Evolutionary conservation across 2,888 invertebrate species (phyloP).

Genomic region (Patella caerulea): DNA sequence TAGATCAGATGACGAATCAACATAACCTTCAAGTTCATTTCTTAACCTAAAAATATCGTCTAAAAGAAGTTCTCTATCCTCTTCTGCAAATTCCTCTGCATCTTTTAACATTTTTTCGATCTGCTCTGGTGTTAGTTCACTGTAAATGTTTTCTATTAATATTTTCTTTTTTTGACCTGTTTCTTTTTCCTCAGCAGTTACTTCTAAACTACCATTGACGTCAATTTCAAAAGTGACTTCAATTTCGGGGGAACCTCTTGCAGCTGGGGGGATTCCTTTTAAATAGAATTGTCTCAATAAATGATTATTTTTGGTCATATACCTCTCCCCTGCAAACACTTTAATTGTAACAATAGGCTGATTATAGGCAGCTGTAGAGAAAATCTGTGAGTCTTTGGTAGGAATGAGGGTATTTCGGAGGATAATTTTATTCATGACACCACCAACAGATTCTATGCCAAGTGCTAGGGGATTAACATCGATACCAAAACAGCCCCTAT

Average conservation of each 20-base stretch:
- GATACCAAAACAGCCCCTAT: conserved; percentile 76
- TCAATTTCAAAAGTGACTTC: conserved; percentile 74
- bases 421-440: conserved; percentile 99
- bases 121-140: conserved; percentile 95
- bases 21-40: conserved; percentile 94
- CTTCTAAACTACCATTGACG: conserved; percentile 73
- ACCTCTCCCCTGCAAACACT: conserved; percentile 96
- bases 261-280: conserved; percentile 91
- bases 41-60: conserved; percentile 86
- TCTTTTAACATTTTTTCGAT: conserved; percentile 99
- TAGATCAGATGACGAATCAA: conserved; percentile 97
- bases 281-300: conserved; percentile 97
- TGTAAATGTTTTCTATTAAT: conserved; percentile 98
- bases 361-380: conserved; percentile 98
- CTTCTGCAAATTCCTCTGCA: conserved; percentile 98
- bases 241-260: conserved; percentile 73
- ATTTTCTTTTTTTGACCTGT: conserved; percentile 99
- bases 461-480: conserved; percentile 98
- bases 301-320: conserved; percentile 99
- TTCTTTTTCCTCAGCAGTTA: conserved; percentile 98
- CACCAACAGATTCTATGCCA: conserved; percentile 99
- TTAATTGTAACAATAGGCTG: conserved; percentile 97
- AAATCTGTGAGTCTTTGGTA: conserved; percentile 98
- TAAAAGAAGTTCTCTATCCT: conserved; percentile 80
- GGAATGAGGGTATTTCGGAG: conserved; percentile 98